phyloP scores from a whole-genome alignment of 2,888 invertebrate genomes.

The Epinotia nisella region DNA sequence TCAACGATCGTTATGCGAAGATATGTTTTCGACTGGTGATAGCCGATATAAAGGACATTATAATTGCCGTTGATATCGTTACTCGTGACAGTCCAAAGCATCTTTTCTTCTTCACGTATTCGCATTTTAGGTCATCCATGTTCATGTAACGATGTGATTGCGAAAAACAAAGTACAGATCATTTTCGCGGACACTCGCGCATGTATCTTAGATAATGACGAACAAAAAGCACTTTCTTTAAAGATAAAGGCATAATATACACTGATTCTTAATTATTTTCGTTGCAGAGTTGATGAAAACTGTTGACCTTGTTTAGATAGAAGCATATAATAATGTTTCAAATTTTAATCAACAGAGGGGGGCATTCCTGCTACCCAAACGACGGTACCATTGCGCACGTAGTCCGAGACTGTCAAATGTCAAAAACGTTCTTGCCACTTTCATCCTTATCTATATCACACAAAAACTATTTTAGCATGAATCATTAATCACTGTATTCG shows the following conservation, averaged over 20 bases:
- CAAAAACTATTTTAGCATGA: slow-evolving; percentile 37
- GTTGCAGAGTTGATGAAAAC: slow-evolving; percentile 82
- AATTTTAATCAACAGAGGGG: slow-evolving; percentile 85
- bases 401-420: slow-evolving; percentile 45
- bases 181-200: slow-evolving; percentile 81
- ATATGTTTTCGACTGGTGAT: slow-evolving; percentile 71
- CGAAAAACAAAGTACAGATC: slow-evolving; percentile 84
- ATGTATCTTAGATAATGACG: slow-evolving; percentile 68
- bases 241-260: slow-evolving; percentile 72
- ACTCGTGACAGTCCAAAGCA: slow-evolving; percentile 78
- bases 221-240: slow-evolving; percentile 65
- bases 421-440: slow-evolving; percentile 30
- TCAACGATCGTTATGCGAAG: slow-evolving; percentile 70
- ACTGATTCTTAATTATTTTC: slow-evolving; percentile 79
- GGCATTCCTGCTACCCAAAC: slow-evolving; percentile 63
- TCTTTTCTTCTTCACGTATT: slow-evolving; percentile 84
- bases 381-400: slow-evolving; percentile 45
- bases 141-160: slow-evolving; percentile 86
- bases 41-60: slow-evolving; percentile 72
- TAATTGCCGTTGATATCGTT: slow-evolving; percentile 75
- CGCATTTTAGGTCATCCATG: slow-evolving; percentile 86
- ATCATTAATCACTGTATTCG: slow-evolving; percentile 32
- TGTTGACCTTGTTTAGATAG: slow-evolving; percentile 84
- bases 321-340: slow-evolving; percentile 82
- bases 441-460: not conserved